phyloP scores from a whole-genome alignment of 2,888 invertebrate species.

The Apeira syringaria region DNA sequence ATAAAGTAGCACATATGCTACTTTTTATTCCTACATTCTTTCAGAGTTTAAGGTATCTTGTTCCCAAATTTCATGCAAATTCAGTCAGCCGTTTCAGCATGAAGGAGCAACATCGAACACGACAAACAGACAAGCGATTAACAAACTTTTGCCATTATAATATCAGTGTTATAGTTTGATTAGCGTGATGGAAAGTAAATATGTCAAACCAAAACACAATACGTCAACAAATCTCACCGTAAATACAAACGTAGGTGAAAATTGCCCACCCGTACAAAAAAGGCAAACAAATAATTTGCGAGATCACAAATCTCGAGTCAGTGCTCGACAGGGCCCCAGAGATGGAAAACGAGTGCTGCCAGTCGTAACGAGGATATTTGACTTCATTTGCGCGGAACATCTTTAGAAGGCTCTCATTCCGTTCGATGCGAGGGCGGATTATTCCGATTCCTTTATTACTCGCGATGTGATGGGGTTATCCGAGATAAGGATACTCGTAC shows the following conservation, averaged over 20 bases:
- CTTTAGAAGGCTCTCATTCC: slow-evolving; percentile 27
- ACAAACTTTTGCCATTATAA: too few relatives aligned
- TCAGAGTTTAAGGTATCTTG: too few relatives aligned
- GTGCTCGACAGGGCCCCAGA: slow-evolving; percentile 24
- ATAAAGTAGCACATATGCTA: too few relatives aligned
- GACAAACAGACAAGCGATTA: too few relatives aligned
- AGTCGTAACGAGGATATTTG: slow-evolving; percentile 29
- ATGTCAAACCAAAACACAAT: neutral
- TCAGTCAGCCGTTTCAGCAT: too few relatives aligned
- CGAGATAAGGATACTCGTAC: slow-evolving; percentile 19
- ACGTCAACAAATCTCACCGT: slow-evolving; percentile 1
- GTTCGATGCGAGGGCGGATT: slow-evolving; percentile 21
- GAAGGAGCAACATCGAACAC: too few relatives aligned
- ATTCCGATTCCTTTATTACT: slow-evolving; percentile 24
- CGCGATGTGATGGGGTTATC: slow-evolving; percentile 23
- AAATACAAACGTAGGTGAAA: slow-evolving; percentile 14
- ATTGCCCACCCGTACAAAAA: slow-evolving; percentile 18
- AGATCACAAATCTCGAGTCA: slow-evolving; percentile 22
- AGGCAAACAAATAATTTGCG: slow-evolving; percentile 25
- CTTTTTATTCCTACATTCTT: too few relatives aligned
- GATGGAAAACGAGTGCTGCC: slow-evolving; percentile 26
- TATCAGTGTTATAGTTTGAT: too few relatives aligned
- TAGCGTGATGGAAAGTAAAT: too few relatives aligned
- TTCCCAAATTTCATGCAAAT: too few relatives aligned
- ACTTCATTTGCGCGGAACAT: slow-evolving; percentile 30